Evolutionary conservation across 2,888 invertebrate species (phyloP).

Genomic region (Gastracanthus pulcherrimus): DNA sequence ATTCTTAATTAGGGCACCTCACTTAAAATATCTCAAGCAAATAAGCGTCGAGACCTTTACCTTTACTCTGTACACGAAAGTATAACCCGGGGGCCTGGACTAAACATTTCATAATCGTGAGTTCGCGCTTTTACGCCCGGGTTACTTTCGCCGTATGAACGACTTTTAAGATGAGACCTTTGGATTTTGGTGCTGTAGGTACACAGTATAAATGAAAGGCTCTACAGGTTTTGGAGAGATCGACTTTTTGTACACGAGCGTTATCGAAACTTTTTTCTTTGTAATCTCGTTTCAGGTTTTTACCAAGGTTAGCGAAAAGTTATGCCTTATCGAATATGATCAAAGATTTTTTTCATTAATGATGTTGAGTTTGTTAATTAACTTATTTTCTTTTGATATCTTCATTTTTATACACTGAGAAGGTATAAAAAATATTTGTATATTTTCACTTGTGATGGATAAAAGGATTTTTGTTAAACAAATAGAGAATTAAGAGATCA

Average conservation of each 20-base stretch:
- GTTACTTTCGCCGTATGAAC: constrained; percentile 1
- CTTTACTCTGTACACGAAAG: neutral
- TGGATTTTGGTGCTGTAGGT: neutral
- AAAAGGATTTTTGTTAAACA: neutral
- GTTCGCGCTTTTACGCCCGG: neutral
- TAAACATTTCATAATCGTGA: constrained; percentile 1
- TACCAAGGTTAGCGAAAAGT: neutral
- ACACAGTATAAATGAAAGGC: neutral
- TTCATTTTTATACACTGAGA: neutral
- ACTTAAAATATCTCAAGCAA: neutral
- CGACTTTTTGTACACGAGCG: neutral
- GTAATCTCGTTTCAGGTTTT: constrained; percentile 2
- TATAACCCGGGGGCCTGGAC: neutral
- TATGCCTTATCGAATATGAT: neutral
- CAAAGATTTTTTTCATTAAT: neutral
- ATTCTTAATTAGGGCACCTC: neutral
- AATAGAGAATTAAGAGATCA: neutral
- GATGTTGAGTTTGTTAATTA: neutral
- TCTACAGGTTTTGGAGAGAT: neutral
- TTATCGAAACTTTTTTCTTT: neutral
- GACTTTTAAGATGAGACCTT: neutral
- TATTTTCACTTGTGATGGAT: neutral
- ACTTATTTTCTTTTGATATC: neutral
- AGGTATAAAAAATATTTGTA: neutral
- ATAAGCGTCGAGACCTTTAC: neutral